Conservation (phyloP, 2,797 vertebrate genomes). For the Orientallactaga sibirica region DNA sequence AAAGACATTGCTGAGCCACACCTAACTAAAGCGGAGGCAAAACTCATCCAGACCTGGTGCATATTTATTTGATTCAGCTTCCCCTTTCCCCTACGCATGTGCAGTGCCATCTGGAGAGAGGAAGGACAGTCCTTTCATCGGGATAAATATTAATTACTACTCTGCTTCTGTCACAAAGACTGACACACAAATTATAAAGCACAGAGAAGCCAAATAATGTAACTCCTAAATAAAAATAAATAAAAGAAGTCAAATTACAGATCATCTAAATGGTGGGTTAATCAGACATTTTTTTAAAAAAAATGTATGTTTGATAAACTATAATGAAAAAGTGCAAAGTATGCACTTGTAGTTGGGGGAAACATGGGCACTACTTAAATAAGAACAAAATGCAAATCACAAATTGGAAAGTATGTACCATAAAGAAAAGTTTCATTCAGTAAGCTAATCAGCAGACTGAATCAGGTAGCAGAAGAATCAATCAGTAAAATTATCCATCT, state of each 20-base stretch:
- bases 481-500: conserved; percentile 6
- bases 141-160: neutral
- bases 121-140: neutral
- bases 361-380: neutral
- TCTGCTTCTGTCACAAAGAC: neutral
- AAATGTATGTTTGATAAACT: conserved; percentile 20
- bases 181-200: neutral
- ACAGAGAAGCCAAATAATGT: conserved; percentile 18
- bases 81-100: accelerated
- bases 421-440: neutral
- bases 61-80: neutral
- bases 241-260: neutral
- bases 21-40: neutral
- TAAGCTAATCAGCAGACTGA: neutral
- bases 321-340: neutral
- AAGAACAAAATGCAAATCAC: neutral
- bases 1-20: neutral
- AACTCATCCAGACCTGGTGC: neutral
- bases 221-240: neutral
- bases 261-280: neutral
- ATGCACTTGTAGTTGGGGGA: neutral
- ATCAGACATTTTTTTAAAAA: neutral
- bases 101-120: neutral
- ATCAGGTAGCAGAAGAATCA: neutral
- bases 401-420: conserved; percentile 13